phyloP scores from a whole-genome alignment of 2,888 invertebrate genomes.

The Suillia variegata region DNA sequence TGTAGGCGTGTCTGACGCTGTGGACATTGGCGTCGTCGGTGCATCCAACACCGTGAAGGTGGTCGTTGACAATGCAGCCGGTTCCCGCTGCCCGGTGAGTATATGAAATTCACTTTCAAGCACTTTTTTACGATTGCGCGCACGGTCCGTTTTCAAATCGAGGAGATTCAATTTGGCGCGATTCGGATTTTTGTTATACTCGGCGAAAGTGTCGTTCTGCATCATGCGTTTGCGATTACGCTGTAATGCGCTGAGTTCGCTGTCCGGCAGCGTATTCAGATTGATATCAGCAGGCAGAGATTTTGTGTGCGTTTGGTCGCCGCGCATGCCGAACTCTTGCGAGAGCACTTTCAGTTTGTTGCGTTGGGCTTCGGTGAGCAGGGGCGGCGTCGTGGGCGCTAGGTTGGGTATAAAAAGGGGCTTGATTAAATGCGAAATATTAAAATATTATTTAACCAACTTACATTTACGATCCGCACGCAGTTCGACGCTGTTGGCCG shows the following conservation, averaged over 20 bases:
- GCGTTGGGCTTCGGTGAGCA: constrained; percentile 66
- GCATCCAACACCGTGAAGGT: constrained; percentile 18
- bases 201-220: constrained; percentile 46
- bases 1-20: constrained; percentile 33
- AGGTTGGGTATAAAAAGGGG: background rate
- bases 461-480: too few species aligned
- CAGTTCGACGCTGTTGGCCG: too few species aligned
- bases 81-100: constrained; percentile 38
- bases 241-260: constrained; percentile 51
- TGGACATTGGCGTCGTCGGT: constrained; percentile 37
- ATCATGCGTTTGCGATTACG: constrained; percentile 58
- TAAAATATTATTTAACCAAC: too few species aligned
- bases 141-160: constrained; percentile 42
- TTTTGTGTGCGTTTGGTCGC: constrained; percentile 12
- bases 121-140: constrained; percentile 43
- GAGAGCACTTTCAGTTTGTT: constrained; percentile 69
- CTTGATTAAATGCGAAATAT: background rate
- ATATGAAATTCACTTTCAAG: constrained; percentile 46
- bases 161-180: constrained; percentile 37
- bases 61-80: constrained; percentile 8
- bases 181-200: constrained; percentile 38
- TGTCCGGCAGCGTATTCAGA: constrained; percentile 35
- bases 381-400: constrained; percentile 2
- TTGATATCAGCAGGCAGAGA: constrained; percentile 47
- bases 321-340: constrained; percentile 64